Conservation (phyloP, 2,888 invertebrate species). For the Athrips mouffetella region DNA sequence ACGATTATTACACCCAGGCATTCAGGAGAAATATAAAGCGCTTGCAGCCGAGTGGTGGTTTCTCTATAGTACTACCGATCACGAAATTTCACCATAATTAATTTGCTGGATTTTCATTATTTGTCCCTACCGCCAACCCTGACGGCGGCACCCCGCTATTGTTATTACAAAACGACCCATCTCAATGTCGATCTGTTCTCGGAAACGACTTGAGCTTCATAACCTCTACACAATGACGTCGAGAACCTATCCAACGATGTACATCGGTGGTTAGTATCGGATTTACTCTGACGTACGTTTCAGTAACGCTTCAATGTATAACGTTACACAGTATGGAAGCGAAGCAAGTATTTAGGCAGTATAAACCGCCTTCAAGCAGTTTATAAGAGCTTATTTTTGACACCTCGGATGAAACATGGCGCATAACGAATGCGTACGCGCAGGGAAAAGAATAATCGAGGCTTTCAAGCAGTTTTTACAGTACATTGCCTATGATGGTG, state of each 20-base stretch:
- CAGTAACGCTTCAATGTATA: too few species aligned
- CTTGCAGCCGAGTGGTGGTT: too few species aligned
- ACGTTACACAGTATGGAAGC: too few species aligned
- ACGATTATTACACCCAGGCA: neutral
- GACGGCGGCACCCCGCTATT: conserved; percentile 40
- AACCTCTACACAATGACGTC: too few species aligned
- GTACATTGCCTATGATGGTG: neutral
- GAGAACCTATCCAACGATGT: too few species aligned
- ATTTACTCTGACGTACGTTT: too few species aligned
- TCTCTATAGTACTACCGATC: neutral
- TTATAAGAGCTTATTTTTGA: conserved; percentile 71
- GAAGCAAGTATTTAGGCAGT: too few species aligned
- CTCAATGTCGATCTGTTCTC: conserved; percentile 72
- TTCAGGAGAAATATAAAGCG: too few species aligned
- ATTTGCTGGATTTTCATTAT: too few species aligned
- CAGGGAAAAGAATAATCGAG: conserved; percentile 22
- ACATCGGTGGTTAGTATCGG: too few species aligned
- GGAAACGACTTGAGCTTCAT: conserved; percentile 46
- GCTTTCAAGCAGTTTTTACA: neutral
- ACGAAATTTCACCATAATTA: neutral
- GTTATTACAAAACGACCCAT: conserved; percentile 75
- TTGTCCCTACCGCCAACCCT: conserved; percentile 48
- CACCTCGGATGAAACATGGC: conserved; percentile 71
- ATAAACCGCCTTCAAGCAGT: conserved; percentile 61
- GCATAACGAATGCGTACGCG: conserved; percentile 55